These are phyloP conservation scores for Okapia johnstoni DNA, from an alignment of 2,113 vertebrate species.

Conservation along the genomic window DNA sequence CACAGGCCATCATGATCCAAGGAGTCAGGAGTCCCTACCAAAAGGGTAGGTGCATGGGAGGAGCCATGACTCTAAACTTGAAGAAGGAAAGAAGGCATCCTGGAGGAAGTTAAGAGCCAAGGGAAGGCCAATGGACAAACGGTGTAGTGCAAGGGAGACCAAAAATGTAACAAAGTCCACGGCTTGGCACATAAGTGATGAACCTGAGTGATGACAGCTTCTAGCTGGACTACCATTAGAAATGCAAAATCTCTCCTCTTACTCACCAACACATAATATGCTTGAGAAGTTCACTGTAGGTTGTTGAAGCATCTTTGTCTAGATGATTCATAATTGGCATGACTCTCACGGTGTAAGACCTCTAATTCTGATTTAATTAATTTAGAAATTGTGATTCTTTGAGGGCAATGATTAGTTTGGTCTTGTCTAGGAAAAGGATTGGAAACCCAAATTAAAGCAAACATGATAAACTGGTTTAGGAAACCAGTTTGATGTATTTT, in stretches of 20 bases:
- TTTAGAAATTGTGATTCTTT: neutral
- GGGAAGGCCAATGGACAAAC: neutral
- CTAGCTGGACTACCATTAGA: neutral
- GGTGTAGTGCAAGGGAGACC: neutral
- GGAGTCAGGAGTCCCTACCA: neutral
- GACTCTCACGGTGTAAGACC: neutral
- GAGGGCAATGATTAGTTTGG: neutral
- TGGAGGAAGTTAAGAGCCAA: neutral
- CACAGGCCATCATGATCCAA: neutral
- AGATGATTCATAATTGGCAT: neutral
- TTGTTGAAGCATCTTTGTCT: neutral
- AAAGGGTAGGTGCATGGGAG: neutral
- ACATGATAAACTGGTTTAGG: neutral
- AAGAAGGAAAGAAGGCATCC: neutral
- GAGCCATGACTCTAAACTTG: neutral
- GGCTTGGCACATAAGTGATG: neutral
- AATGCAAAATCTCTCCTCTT: neutral
- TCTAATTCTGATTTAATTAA: neutral
- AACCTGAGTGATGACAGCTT: neutral
- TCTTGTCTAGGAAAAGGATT: neutral
- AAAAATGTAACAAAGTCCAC: neutral
- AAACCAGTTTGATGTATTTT: neutral
- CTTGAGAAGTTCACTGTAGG: neutral
- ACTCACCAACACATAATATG: fast-evolving
- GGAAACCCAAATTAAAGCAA: neutral